Evolutionary conservation across 2,888 invertebrate genomes (phyloP).

Genomic region (Ethmia dodecea): DNA sequence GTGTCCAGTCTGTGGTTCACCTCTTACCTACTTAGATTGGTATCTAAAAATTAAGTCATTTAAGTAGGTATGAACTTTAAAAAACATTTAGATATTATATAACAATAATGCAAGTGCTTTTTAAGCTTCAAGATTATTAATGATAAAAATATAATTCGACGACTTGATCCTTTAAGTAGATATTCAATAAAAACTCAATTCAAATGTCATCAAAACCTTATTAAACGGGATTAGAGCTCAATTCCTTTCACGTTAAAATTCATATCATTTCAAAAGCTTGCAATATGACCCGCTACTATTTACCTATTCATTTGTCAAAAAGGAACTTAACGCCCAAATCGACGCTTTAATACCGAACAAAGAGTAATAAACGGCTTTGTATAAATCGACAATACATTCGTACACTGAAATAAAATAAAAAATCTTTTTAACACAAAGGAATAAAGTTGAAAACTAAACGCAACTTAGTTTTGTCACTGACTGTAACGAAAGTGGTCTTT

Average conservation of each 20-base stretch:
- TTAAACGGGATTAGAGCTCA: too few species aligned
- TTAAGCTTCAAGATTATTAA: too few species aligned
- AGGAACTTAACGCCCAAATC: slow-evolving; percentile 76
- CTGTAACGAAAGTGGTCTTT: slow-evolving; percentile 20
- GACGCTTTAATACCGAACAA: slow-evolving; percentile 69
- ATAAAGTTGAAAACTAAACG: slow-evolving; percentile 27
- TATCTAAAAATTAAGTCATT: too few species aligned
- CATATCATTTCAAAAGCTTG: slow-evolving; percentile 55
- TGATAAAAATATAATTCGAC: too few species aligned
- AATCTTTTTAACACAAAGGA: slow-evolving; percentile 1
- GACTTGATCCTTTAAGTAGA: too few species aligned
- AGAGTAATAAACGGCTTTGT: slow-evolving; percentile 75
- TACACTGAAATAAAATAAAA: slow-evolving; percentile 2
- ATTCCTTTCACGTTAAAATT: slow-evolving; percentile 12
- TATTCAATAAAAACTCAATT: too few species aligned
- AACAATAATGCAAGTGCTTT: too few species aligned
- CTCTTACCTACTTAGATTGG: too few species aligned
- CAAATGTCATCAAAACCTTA: too few species aligned
- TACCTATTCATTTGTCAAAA: slow-evolving; percentile 76
- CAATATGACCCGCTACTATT: slow-evolving; percentile 67
- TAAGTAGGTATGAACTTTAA: too few species aligned
- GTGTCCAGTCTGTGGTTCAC: too few species aligned
- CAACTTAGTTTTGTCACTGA: slow-evolving; percentile 3
- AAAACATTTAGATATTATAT: too few species aligned
- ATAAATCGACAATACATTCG: slow-evolving; percentile 40